Evolutionary conservation across 2,113 vertebrate genomes (phyloP).

Genomic region (Zosterops hypoxanthus): DNA sequence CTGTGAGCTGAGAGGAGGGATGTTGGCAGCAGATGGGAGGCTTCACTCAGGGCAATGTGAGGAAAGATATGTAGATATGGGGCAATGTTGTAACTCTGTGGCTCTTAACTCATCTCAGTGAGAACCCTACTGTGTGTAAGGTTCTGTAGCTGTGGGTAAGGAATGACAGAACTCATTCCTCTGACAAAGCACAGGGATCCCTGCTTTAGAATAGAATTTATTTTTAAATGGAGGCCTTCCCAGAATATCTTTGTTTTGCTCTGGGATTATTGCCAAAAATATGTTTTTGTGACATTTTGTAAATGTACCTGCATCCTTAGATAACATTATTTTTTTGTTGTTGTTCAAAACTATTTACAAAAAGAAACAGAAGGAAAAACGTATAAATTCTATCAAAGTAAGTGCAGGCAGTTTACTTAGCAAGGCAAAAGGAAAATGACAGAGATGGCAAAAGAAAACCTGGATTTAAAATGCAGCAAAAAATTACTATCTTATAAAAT

Average conservation of each 20-base stretch:
- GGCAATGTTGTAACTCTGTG: background rate
- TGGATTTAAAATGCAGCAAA: background rate
- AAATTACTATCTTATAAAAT: background rate
- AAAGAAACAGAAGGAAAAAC: constrained; percentile 2
- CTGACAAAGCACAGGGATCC: background rate
- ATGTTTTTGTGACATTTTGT: constrained; percentile 34
- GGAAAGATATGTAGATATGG: fast-evolving
- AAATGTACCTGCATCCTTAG: constrained; percentile 43
- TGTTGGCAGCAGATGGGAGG: background rate
- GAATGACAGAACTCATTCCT: background rate
- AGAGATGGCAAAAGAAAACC: background rate
- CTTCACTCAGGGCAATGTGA: background rate
- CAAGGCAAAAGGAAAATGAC: background rate
- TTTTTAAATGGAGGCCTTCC: constrained; percentile 18
- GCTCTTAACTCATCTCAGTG: fast-evolving
- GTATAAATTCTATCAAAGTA: background rate
- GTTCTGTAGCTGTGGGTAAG: background rate
- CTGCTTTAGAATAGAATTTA: background rate
- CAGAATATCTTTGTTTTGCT: constrained; percentile 36
- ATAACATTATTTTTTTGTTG: constrained; percentile 40
- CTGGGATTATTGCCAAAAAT: constrained; percentile 33
- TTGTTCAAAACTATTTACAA: background rate
- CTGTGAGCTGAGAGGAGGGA: background rate
- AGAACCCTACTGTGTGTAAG: background rate
- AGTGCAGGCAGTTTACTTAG: background rate